Evolutionary conservation across 2,797 vertebrate species (phyloP).

Genomic region (Mus caroli): DNA sequence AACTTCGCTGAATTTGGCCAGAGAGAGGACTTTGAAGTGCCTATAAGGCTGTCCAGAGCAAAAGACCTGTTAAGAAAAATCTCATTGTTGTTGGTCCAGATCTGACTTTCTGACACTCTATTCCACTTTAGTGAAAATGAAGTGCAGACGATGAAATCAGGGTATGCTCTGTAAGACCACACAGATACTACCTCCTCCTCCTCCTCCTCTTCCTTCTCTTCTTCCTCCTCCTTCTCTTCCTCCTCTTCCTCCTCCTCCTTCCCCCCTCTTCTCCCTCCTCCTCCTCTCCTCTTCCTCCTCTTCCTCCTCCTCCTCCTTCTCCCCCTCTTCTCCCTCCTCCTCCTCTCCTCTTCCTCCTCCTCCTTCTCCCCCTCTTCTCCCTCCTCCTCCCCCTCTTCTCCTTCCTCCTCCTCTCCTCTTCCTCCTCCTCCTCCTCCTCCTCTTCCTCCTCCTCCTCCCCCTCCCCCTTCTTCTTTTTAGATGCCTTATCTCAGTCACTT

Average conservation of each 20-base stretch:
- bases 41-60: constrained; percentile 30
- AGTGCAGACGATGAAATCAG: background rate
- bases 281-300: no score
- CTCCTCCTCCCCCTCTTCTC: no score
- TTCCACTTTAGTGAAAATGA: constrained; percentile 72
- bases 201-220: fast-evolving
- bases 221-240: no score
- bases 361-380: background rate
- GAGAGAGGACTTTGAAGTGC: constrained; percentile 61
- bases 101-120: background rate
- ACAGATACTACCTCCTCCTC: background rate
- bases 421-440: fast-evolving
- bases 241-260: no score
- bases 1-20: constrained; percentile 61
- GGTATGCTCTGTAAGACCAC: background rate
- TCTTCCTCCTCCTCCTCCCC: no score
- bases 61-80: constrained; percentile 63
- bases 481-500: constrained; percentile 56
- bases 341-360: no score
- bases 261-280: no score
- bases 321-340: fast-evolving
- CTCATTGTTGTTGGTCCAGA: constrained; percentile 55
- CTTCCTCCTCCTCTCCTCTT: no score
- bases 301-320: fast-evolving
- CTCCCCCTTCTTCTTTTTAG: constrained; percentile 28